These are phyloP conservation scores for Dynastes hyllus DNA, from an alignment of 2,888 invertebrate genomes.

Conservation along the genomic window DNA sequence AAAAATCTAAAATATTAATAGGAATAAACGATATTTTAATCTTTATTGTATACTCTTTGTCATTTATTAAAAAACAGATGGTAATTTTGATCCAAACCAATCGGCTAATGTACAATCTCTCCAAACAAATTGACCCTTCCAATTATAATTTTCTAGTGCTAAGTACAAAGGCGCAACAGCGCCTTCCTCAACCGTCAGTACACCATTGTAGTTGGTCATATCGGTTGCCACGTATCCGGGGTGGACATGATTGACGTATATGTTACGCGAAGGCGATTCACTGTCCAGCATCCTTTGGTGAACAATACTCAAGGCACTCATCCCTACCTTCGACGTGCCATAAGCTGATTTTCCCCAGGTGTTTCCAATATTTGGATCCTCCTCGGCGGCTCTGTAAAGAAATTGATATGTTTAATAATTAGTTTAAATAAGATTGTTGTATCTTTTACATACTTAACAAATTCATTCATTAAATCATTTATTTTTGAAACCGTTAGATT, in stretches of 20 bases:
- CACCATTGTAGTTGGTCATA: constrained; percentile 77
- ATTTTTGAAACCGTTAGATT: constrained; percentile 76
- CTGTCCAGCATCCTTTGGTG: constrained; percentile 77
- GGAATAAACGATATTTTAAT: no score
- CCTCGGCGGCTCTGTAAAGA: constrained; percentile 51
- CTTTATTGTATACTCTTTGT: neutral
- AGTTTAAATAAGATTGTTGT: neutral
- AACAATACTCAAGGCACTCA: constrained; percentile 61
- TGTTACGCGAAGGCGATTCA: constrained; percentile 72
- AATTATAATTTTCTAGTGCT: constrained; percentile 75
- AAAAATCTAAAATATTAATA: no score
- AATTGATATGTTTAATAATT: neutral
- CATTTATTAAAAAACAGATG: constrained; percentile 12
- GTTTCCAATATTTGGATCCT: constrained; percentile 59
- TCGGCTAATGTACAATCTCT: constrained; percentile 73
- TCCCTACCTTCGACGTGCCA: constrained; percentile 76
- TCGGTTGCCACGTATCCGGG: constrained; percentile 87
- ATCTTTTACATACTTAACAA: constrained; percentile 75
- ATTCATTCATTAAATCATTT: constrained; percentile 77
- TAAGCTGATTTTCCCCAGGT: constrained; percentile 75
- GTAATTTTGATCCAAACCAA: constrained; percentile 69
- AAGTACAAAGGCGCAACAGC: constrained; percentile 76
- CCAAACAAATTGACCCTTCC: constrained; percentile 80
- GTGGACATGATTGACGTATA: constrained; percentile 81
- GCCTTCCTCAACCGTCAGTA: constrained; percentile 74